Evolutionary conservation across 2,113 vertebrate genomes (phyloP).

Genomic region (Lagenorhynchus albirostris): DNA sequence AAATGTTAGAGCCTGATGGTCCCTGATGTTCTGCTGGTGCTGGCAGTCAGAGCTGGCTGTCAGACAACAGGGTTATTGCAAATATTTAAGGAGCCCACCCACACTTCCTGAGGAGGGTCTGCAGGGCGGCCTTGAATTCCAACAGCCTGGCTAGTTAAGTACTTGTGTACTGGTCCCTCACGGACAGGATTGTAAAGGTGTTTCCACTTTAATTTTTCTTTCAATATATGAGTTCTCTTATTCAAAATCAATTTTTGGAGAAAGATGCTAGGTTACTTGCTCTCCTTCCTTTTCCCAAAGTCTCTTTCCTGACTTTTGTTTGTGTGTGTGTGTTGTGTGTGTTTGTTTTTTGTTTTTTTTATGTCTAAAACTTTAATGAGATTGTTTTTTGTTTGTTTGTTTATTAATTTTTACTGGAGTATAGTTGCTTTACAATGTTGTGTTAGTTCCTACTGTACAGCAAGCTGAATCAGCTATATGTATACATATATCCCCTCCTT

Average conservation of each 20-base stretch:
- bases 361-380: no score
- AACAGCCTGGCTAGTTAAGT: no score
- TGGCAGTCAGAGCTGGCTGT: background rate
- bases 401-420: no score
- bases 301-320: background rate
- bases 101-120: background rate
- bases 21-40: background rate
- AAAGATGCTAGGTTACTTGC: background rate
- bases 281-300: background rate
- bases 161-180: no score
- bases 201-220: background rate
- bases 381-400: no score
- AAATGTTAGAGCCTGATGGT: background rate
- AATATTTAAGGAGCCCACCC: background rate
- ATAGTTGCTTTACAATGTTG: no score
- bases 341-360: no score
- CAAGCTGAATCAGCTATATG: no score
- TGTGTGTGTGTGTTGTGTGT: no score
- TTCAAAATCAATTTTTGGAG: background rate
- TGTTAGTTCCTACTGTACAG: no score
- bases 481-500: no score
- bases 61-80: background rate
- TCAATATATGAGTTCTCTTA: background rate
- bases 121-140: fast-evolving
- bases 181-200: fast-evolving